Evolutionary conservation across 1,140 invertebrate species (phyloP), one percentile per base, ranked within the genome.

Genomic region (Anoplolepis gracilipes): DNA sequence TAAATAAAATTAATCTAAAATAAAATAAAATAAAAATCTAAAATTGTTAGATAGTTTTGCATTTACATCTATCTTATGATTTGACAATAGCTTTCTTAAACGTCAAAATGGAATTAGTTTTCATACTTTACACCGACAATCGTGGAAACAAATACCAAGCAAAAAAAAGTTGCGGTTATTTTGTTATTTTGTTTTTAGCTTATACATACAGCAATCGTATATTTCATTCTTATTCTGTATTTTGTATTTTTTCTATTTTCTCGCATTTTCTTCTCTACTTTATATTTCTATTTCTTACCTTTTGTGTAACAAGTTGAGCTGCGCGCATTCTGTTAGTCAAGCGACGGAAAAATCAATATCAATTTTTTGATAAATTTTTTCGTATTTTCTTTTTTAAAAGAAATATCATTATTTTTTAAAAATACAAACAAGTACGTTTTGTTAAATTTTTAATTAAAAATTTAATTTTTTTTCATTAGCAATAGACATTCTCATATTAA

Each of bases 141-240:
- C 65, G 36, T n/a, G n/a, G n/a, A 70, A 81, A 81, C 36, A 49
- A 42, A 81, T 25, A 53, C 49, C n/a, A 16, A 42, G 36, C 25
- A 55, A 70, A 81, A 59, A 81, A 70, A 70, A 81, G 33, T n/a
- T n/a, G n/a, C n/a, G 1, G 6, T 36, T 36, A 36, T 36, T 36
- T 70, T 59, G 49, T 81, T 81, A 70, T 65, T 70, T 59, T 46
- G 70, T 82, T 82, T 72, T 59, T 25, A 30, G 8, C 3, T 25
- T 59, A 46, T 42, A 42, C 25, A 33, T 46, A 25, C 33, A 25
- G 19, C 25, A 30, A 42, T 61, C 53, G 36, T 73, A 79, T 30
- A 59, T 73, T 82, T 46, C 59, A 49, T 82, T 82, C 25, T 82
- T 82, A 82, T 79, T 79, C 22, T n/a, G 36, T 59, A 42, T 82